Evolutionary conservation across 2,797 vertebrate species (phyloP), one percentile per base, ranked within the genome.

Genomic region (Streptopelia turtur): DNA sequence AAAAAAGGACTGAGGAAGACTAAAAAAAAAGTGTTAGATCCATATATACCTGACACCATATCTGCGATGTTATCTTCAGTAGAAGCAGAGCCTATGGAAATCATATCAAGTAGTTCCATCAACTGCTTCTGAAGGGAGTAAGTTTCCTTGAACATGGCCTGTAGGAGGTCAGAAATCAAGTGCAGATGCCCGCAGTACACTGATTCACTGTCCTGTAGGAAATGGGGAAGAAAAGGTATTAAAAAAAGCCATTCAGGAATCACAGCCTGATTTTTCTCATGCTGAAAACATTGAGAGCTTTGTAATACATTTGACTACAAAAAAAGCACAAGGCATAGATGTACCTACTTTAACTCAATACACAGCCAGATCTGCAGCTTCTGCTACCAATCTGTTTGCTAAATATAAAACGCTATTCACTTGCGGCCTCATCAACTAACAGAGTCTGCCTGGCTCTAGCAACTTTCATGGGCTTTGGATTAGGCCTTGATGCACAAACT

Each of bases 61-160:
- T 98, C 97, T 63, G 97, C 97, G 89, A 98, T 71, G 56, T 90
- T 94, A 25, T 99, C 98, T 56, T 98, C 98, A 78, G 98, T 87
- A 31, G 98, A 96, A 16, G 83, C 96, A 94, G 97, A 97, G 35
- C 97, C 98, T 30, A 99, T 7, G 64, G 97, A 98, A 90, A 99
- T 97, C 89, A 95, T 97, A 92, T 99, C 99, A 88, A 99, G 92
- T 20, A 99, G 87, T 76, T 99, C 99, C 98, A 99, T 98, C 41
- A 99, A 96, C 77, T 98, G 98, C 82, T 99, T 99, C 93, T 99
- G 99, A 70, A 99, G 99, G 43, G 98, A 97, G 91, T 99, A 99
- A 10, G 99, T 98, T 84, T 99, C 99, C 94, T 99, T 99, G 95
- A 99, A 99, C 76, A 99, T 90, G 35, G 98, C 97, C 94, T 99